A percentile compares a stretch with the other conserved stretches of the same genome.
Evolutionary conservation across 1,140 invertebrate genomes (phyloP).

Genomic region (Drosophila bocki): DNA sequence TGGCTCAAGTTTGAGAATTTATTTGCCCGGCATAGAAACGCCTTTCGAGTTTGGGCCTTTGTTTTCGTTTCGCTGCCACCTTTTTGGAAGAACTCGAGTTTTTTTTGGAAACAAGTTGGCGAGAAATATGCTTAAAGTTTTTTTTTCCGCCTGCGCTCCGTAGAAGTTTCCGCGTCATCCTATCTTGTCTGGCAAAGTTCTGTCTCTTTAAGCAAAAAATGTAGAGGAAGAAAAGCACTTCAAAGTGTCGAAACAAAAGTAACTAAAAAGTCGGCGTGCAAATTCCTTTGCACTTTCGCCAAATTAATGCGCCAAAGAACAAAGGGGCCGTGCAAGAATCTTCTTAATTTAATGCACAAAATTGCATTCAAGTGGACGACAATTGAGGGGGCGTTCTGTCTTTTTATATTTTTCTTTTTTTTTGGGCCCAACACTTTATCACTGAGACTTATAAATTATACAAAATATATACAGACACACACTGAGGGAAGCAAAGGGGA

Average conservation of each 20-base stretch:
- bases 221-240: conserved; percentile 52
- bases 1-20: conserved; percentile 73
- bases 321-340: conserved; percentile 12
- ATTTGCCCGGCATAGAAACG: conserved; percentile 62
- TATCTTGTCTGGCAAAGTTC: conserved; percentile 64
- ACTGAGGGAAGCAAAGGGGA: neutral
- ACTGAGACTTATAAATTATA: conserved; percentile 71
- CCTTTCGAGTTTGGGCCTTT: conserved; percentile 33
- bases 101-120: conserved; percentile 76
- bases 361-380: conserved; percentile 58
- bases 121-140: conserved; percentile 69
- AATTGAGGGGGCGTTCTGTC: conserved; percentile 36
- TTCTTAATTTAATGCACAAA: conserved; percentile 71
- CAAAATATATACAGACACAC: conserved; percentile 29
- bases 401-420: conserved; percentile 3
- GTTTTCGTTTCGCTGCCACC: conserved; percentile 32
- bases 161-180: conserved; percentile 36
- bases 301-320: conserved; percentile 60
- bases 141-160: conserved; percentile 24
- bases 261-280: conserved; percentile 62
- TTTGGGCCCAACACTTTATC: conserved; percentile 61
- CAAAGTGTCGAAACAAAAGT: conserved; percentile 81
- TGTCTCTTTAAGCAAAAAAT: conserved; percentile 24
- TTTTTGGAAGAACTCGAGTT: conserved; percentile 23
- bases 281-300: conserved; percentile 55